Evolutionary conservation across 2,888 invertebrate genomes (phyloP).

Genomic region (Stegana nigrithorax): DNA sequence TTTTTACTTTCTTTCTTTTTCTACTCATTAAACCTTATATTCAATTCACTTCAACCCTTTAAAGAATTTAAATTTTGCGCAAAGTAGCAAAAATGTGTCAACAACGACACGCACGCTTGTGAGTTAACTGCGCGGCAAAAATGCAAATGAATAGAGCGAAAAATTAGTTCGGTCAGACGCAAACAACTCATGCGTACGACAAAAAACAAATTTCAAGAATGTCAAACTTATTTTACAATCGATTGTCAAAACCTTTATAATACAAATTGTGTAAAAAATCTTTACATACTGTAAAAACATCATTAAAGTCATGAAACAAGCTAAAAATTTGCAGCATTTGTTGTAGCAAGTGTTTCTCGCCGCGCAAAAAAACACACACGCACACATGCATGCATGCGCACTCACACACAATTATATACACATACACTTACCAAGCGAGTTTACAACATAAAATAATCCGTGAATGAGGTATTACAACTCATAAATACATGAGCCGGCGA

Average conservation of each 20-base stretch:
- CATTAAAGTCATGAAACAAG: not conserved
- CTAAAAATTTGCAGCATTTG: not conserved
- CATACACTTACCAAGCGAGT: constrained; percentile 24
- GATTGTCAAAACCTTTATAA: no score
- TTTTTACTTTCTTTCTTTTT: no score
- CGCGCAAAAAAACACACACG: constrained; percentile 22
- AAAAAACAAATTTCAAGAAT: no score
- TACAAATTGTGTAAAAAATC: no score
- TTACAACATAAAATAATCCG: constrained; percentile 27
- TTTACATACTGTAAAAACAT: constrained; percentile 9
- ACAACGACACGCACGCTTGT: constrained; percentile 18
- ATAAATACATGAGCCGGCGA: not conserved
- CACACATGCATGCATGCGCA: constrained; percentile 24
- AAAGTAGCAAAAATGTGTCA: constrained; percentile 53
- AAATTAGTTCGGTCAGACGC: no score
- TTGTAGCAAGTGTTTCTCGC: constrained; percentile 29
- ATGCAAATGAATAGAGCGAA: constrained; percentile 29
- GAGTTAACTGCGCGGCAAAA: constrained; percentile 43
- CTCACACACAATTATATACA: constrained; percentile 21
- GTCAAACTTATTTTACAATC: no score
- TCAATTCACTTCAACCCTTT: constrained; percentile 60
- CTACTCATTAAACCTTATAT: no score
- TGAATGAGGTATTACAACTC: not conserved
- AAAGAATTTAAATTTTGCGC: constrained; percentile 41
- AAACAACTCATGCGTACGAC: no score